A percentile compares a stretch with the other conserved stretches of the same genome.
Evolutionary conservation across 2,888 invertebrate species (phyloP).

Genomic region (Rotaria magnacalcarata): DNA sequence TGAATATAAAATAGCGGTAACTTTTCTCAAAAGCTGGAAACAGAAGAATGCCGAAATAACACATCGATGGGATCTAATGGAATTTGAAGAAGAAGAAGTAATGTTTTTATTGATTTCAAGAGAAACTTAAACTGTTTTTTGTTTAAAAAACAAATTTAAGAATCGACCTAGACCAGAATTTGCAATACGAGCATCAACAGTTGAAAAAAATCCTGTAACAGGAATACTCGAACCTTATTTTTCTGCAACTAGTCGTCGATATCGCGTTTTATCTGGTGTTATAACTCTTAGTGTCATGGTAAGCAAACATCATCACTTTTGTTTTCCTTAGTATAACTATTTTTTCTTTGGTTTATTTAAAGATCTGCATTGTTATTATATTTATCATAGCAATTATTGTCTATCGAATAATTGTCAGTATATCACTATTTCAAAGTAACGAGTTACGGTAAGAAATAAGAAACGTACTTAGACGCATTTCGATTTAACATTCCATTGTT

Average conservation of each 20-base stretch:
- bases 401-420: conserved; percentile 63
- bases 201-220: conserved; percentile 64
- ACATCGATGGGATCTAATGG: conserved; percentile 65
- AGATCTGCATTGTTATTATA: conserved; percentile 64
- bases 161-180: conserved; percentile 63
- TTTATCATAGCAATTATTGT: conserved; percentile 65
- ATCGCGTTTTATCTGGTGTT: conserved; percentile 62
- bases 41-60: conserved; percentile 63
- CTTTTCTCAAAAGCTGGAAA: conserved; percentile 65
- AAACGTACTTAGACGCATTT: not conserved
- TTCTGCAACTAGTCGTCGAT: conserved; percentile 60
- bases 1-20: conserved; percentile 60
- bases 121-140: not conserved
- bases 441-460: conserved; percentile 48
- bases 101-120: not conserved
- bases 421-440: conserved; percentile 62
- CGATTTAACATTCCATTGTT: not conserved
- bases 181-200: conserved; percentile 61
- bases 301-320: conserved; percentile 26
- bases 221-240: conserved; percentile 64
- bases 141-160: not conserved
- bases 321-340: too few species aligned
- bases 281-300: conserved; percentile 64
- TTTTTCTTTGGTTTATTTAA: conserved; percentile 48
- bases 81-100: conserved; percentile 63